Evolutionary conservation across 30 jellyfish, hydroid and myxozoan genomes (phyloP), one percentile per base, ranked within the genome.

Genomic region (Chrysaora quinquecirrha): DNA sequence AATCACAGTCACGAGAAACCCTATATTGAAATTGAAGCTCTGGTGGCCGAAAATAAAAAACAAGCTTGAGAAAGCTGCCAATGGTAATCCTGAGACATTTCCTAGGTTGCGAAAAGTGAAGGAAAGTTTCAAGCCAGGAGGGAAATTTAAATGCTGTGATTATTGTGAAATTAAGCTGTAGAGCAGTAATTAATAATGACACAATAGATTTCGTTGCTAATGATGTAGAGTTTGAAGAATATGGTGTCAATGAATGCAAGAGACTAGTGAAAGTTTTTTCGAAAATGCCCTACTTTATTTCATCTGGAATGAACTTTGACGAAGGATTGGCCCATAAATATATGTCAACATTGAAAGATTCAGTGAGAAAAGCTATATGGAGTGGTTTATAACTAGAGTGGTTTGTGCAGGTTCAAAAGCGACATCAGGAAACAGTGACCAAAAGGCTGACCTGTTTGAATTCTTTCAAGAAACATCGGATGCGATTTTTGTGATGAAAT

Each of bases 11-110:
- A 19, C 88, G 30, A 9, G 79, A 76, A 23, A 61, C 50, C 79
- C 88, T 16, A 34, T 76, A 19, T 32, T 46, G 88, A 76, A 52
- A 48, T 67, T 76, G 10, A 76, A 76, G 33, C 14, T 76, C 7
- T 76, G 88, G 88, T 76, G 79, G 78, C 78, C 88, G n/a, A 76
- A 31, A 31, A 29, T 54, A 14, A 11, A 76, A 60, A 73, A 43
- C 23, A 28, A 18, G 56, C 16, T 52, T 31, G 87, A 27, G 46
- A 75, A 48, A 30, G 86, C 75, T 35, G 75, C 75, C 19, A 77
- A 35, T 11, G 89, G 80, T 34, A 74, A 77, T n/a, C 81, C 65
- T 30, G 72, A 34, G 65, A 82, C 71, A 14, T 77, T 22, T 77
- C 71, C 89, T 18, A 56, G 80, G 54, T 50, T 77, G 30, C 22